A percentile compares a stretch with the other conserved stretches of the same genome.
phyloP scores from a whole-genome alignment of 2,797 vertebrate species.

The Mus caroli region DNA sequence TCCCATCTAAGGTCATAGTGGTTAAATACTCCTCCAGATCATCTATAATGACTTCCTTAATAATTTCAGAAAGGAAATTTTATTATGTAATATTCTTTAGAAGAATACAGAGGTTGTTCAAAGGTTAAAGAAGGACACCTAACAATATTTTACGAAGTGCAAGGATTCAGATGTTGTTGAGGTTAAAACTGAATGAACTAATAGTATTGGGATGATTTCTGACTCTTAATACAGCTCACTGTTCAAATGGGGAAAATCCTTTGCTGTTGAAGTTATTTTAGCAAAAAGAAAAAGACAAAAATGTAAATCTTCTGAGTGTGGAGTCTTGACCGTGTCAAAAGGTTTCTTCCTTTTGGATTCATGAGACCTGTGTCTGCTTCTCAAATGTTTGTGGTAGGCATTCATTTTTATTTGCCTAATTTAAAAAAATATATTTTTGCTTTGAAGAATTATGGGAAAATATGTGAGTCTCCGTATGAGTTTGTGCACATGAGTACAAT shows the following conservation, averaged over 20 bases:
- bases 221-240: not conserved
- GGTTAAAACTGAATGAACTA: not conserved
- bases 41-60: slow-evolving; percentile 39
- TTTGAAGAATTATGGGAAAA: not conserved
- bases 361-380: not conserved
- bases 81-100: not conserved
- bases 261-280: not conserved
- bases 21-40: not conserved
- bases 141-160: not conserved
- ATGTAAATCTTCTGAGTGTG: not conserved
- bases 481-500: not conserved
- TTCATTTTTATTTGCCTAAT: not conserved
- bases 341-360: not conserved
- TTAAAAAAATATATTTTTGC: not conserved
- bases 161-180: not conserved
- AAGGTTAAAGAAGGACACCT: slow-evolving; percentile 19
- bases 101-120: not conserved
- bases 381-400: not conserved
- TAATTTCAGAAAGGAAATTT: not conserved
- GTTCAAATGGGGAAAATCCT: not conserved
- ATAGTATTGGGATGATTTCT: not conserved
- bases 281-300: not conserved
- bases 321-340: not conserved
- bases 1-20: not conserved
- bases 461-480: not conserved